These are phyloP conservation scores for Pangasianodon hypophthalmus DNA, from an alignment of 2,113 vertebrate species.

Conservation along the genomic window DNA sequence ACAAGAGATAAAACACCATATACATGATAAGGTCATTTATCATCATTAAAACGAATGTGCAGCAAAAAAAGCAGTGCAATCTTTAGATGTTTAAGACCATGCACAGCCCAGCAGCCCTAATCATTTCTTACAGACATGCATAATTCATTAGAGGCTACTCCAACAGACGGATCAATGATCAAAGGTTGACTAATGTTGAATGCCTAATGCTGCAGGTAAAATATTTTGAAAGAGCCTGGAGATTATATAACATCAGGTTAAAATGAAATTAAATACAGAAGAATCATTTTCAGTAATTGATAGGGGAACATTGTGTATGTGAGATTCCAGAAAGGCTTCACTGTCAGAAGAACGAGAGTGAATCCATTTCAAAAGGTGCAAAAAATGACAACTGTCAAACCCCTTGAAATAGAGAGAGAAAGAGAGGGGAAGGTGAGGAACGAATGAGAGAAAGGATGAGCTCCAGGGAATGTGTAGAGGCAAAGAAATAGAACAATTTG, in stretches of 20 bases:
- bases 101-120: neutral
- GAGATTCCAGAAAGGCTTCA: neutral
- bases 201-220: slow-evolving; percentile 18
- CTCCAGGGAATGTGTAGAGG: slow-evolving; percentile 28
- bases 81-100: neutral
- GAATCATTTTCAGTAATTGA: slow-evolving; percentile 8
- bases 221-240: slow-evolving; percentile 6
- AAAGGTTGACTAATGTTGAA: neutral
- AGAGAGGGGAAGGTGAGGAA: slow-evolving; percentile 25
- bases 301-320: neutral
- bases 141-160: slow-evolving; percentile 32
- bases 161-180: slow-evolving; percentile 1
- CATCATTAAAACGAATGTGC: neutral
- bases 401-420: slow-evolving; percentile 34
- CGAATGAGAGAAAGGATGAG: slow-evolving; percentile 37
- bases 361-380: slow-evolving; percentile 33
- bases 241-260: neutral
- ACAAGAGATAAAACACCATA: slow-evolving; percentile 22
- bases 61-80: neutral
- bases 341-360: neutral
- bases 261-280: slow-evolving; percentile 3
- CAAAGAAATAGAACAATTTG: slow-evolving; percentile 50
- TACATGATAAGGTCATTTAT: neutral
- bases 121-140: slow-evolving; percentile 30
- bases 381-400: slow-evolving; percentile 44